A percentile compares a stretch with the other conserved stretches of the same genome.
These are phyloP conservation scores for Brachypterus glaber DNA, from an alignment of 2,888 invertebrate species.

Conservation along the genomic window DNA sequence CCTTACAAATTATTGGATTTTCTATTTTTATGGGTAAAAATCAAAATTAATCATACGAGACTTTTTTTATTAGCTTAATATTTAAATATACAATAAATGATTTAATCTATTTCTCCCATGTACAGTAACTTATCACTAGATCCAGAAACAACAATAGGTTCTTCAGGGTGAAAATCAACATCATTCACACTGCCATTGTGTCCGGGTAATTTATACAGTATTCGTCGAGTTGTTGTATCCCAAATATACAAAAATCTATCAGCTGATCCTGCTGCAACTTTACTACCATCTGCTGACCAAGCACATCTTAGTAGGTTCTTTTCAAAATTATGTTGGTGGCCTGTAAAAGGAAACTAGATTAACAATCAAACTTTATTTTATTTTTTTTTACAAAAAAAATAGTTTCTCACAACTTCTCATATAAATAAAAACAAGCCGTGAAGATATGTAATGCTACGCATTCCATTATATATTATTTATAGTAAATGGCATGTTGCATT, in stretches of 20 bases:
- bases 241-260: constrained; percentile 95
- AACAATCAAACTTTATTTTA: too few relatives aligned
- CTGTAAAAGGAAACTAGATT: constrained; percentile 22
- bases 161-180: constrained; percentile 87
- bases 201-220: constrained; percentile 94
- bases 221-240: constrained; percentile 87
- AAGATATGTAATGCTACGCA: too few relatives aligned
- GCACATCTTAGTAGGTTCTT: constrained; percentile 88
- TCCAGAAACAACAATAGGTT: constrained; percentile 87
- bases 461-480: too few relatives aligned
- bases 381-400: too few relatives aligned
- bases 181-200: constrained; percentile 97
- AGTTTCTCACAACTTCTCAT: too few relatives aligned
- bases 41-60: too few relatives aligned
- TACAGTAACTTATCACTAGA: constrained; percentile 94
- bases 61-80: too few relatives aligned
- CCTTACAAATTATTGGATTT: too few relatives aligned
- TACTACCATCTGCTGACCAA: constrained; percentile 90
- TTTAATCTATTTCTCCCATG: constrained; percentile 83
- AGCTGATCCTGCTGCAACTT: constrained; percentile 85
- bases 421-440: too few relatives aligned
- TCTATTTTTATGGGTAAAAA: too few relatives aligned
- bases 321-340: constrained; percentile 97
- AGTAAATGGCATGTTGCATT: too few relatives aligned
- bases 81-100: too few relatives aligned